These are phyloP conservation scores for Ormyrus rosae DNA, from an alignment of 2,888 invertebrate genomes.

Conservation along the genomic window DNA sequence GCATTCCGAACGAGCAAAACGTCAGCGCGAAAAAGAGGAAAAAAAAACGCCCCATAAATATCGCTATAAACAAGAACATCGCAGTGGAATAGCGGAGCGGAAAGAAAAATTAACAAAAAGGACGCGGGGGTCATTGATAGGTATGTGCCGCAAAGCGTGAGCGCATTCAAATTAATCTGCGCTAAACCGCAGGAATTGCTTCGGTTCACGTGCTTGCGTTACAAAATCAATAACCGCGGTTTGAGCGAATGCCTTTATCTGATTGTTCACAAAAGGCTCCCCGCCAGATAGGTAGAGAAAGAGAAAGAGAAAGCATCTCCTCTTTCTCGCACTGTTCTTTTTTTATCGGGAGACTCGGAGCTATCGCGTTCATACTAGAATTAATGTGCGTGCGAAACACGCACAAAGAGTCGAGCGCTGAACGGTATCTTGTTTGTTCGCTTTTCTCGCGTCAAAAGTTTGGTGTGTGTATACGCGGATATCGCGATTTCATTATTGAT, in stretches of 20 bases:
- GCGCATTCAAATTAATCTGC: conserved; percentile 40
- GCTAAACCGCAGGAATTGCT: conserved; percentile 43
- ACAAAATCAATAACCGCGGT: conserved; percentile 46
- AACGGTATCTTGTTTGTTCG: conserved; percentile 15
- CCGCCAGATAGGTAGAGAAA: neutral
- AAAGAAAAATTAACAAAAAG: neutral
- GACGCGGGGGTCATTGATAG: conserved; percentile 3
- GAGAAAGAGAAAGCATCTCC: too few species aligned
- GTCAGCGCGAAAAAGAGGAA: neutral
- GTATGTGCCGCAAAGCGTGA: neutral
- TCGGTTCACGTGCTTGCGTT: conserved; percentile 26
- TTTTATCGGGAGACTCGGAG: neutral
- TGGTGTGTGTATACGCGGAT: neutral
- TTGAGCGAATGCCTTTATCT: conserved; percentile 41
- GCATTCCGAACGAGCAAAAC: too few species aligned
- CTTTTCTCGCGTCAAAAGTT: conserved; percentile 11
- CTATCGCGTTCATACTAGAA: conserved; percentile 3
- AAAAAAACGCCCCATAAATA: neutral
- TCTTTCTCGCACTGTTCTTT: neutral
- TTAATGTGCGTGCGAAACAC: neutral
- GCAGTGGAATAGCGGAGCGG: too few species aligned
- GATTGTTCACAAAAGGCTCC: conserved; percentile 31
- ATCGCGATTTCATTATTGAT: conserved; percentile 17
- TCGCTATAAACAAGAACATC: too few species aligned
- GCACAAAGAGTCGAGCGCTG: neutral